Conservation (phyloP, 2,113 vertebrate genomes). For the Neodontobutis hainanensis region DNA sequence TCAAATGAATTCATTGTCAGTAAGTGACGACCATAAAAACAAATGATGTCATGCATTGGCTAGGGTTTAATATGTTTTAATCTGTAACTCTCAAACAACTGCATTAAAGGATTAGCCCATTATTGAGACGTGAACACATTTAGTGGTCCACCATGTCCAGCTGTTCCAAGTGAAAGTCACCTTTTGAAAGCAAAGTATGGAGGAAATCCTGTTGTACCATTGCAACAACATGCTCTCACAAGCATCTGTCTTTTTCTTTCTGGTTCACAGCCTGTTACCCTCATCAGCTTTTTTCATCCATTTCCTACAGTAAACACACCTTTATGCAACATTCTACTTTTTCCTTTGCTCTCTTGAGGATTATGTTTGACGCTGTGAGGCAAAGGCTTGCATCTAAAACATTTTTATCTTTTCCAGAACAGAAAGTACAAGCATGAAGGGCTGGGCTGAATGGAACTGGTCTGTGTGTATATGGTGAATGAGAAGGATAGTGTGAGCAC, state of each 20-base stretch:
- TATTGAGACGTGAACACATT: neutral
- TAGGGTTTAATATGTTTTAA: slow-evolving; percentile 10
- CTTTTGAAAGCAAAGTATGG: slow-evolving; percentile 29
- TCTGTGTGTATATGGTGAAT: slow-evolving; percentile 1
- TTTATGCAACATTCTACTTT: neutral
- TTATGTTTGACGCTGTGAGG: slow-evolving; percentile 40
- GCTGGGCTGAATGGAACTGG: slow-evolving; percentile 9
- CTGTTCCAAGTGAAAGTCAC: slow-evolving; percentile 14
- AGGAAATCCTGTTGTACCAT: slow-evolving; percentile 35
- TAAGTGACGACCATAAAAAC: slow-evolving; percentile 3
- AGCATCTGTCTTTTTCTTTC: slow-evolving; percentile 30
- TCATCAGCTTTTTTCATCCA: slow-evolving; percentile 21
- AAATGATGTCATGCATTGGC: slow-evolving; percentile 2
- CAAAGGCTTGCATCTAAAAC: slow-evolving; percentile 40
- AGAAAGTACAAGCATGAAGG: slow-evolving; percentile 20
- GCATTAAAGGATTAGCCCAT: slow-evolving; percentile 11
- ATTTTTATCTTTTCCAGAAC: slow-evolving; percentile 52
- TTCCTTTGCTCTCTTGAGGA: slow-evolving; percentile 20
- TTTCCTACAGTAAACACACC: neutral
- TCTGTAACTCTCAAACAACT: slow-evolving; percentile 11
- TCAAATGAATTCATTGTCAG: slow-evolving; percentile 6
- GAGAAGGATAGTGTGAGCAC: slow-evolving; percentile 2
- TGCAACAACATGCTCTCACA: slow-evolving; percentile 32
- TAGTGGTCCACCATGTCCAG: slow-evolving; percentile 22
- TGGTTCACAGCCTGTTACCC: slow-evolving; percentile 17